Base-by-base conservation (phyloP, 1,140 invertebrate species). In the Habropoda laboriosa region DNA sequence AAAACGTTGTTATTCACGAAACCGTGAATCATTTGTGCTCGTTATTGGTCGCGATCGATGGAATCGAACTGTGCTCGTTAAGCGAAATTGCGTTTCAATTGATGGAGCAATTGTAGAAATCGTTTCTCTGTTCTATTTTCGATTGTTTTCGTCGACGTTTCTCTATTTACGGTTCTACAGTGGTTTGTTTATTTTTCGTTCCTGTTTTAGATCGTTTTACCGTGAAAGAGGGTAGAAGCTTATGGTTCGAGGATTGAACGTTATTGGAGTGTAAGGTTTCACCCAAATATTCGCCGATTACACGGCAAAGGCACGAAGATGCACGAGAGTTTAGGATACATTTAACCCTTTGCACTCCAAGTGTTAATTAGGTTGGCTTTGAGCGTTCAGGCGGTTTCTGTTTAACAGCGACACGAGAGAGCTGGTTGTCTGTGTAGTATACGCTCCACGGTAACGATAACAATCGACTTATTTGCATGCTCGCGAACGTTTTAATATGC, bases 351-450 rank as follows among this genome's bases (percentile, higher is more conserved):
- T 60, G 74, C 74, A 77, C 64, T 68, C 24, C 6, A 24, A 47
- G 74, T 32, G 74, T 77, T 77, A 68, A 77, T 77, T 77, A 77
- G 74, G 64, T 77, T 77, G 53, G 64, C 64, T 70, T 77, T 77
- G 64, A 77, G 64, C 64, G 27, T 10, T 8, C 53, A 16, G 18
- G 51, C 51, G n/a, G n/a, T 67, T 67, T 45, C 51, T 38, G 27
- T 27, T 58, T 58, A 58, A 35, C 1, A 3, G 27, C 27, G 53
- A 77, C 42, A 77, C 64, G 47, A 47, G 21, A n/a, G 38, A 42
- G 47, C 40, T n/a, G 16, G 16, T 16, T 38, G 0, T 1, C 38
- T 24, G 27, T 24, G n/a, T 47, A n/a, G 27, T 47, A 16, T 16
- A n/a, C n/a, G n/a, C n/a, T n/a, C n/a, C 16, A n/a, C 24, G 27